Conservation (phyloP, 2,113 vertebrate genomes). For the Indicator maculatus region DNA sequence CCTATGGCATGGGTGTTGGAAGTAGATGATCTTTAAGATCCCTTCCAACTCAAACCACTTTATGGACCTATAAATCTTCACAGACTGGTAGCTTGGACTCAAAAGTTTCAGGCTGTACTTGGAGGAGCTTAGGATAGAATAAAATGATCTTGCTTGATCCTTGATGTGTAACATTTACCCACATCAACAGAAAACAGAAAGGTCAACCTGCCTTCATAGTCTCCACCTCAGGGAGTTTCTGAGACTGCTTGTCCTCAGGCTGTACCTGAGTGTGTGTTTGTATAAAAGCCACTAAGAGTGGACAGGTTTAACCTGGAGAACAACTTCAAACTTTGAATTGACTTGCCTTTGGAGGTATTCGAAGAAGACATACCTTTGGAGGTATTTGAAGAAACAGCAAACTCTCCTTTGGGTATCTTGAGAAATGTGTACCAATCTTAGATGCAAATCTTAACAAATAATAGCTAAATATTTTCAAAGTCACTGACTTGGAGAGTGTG, state of each 20-base stretch:
- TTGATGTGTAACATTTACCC: not conserved
- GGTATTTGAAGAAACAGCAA: not conserved
- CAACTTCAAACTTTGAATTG: not conserved
- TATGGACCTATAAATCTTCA: not conserved
- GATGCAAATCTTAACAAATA: not conserved
- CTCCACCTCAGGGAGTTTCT: not conserved
- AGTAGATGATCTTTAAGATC: no score
- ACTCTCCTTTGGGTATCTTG: not conserved
- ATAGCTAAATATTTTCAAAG: not conserved
- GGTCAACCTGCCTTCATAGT: not conserved
- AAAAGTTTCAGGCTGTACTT: not conserved
- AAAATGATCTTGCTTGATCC: not conserved
- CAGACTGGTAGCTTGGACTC: not conserved
- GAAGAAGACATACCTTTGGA: not conserved
- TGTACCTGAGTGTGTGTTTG: not conserved
- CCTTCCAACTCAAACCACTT: no score
- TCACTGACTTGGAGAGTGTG: not conserved
- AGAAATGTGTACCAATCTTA: not conserved
- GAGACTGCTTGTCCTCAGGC: not conserved
- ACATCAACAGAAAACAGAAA: not conserved
- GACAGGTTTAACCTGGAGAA: conserved; percentile 10
- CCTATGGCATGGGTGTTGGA: no score
- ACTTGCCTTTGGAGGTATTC: not conserved
- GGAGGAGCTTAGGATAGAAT: not conserved
- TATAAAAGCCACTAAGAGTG: not conserved